phyloP scores from a whole-genome alignment of 2,888 invertebrate species.

The Acanthosepion lycidas region DNA sequence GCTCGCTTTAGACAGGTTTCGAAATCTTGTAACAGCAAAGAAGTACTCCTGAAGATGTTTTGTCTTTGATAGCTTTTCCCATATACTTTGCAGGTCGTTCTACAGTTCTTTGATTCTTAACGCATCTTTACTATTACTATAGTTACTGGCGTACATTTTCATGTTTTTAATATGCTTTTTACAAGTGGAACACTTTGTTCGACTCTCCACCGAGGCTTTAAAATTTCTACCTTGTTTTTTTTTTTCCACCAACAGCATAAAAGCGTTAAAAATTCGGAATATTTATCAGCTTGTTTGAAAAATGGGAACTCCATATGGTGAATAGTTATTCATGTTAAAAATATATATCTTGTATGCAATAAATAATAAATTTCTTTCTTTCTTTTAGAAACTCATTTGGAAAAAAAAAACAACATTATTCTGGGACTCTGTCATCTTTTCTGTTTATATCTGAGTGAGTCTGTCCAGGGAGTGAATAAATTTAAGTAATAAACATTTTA shows the following conservation, averaged over 20 bases:
- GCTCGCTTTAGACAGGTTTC: too few species aligned
- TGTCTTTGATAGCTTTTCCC: too few species aligned
- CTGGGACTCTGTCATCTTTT: not conserved
- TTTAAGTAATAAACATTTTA: not conserved
- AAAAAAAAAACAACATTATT: not conserved
- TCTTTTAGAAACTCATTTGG: not conserved
- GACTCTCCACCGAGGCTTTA: too few species aligned
- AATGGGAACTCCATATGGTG: not conserved
- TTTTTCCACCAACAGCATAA: not conserved
- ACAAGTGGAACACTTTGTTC: too few species aligned
- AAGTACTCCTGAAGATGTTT: too few species aligned
- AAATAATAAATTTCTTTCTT: not conserved
- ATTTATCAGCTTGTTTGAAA: not conserved
- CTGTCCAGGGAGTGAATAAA: not conserved
- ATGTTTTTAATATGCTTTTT: too few species aligned
- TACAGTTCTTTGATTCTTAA: too few species aligned
- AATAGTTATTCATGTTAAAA: not conserved
- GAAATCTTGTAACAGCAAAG: too few species aligned
- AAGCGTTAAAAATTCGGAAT: not conserved
- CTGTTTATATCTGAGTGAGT: not conserved
- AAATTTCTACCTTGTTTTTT: too few species aligned
- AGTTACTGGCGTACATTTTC: too few species aligned
- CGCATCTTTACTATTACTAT: too few species aligned
- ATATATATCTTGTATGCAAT: not conserved
- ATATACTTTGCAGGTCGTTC: too few species aligned